Evolutionary conservation across 1,140 invertebrate species (phyloP), one percentile per base, ranked within the genome.

Genomic region (Hyles vespertilio): DNA sequence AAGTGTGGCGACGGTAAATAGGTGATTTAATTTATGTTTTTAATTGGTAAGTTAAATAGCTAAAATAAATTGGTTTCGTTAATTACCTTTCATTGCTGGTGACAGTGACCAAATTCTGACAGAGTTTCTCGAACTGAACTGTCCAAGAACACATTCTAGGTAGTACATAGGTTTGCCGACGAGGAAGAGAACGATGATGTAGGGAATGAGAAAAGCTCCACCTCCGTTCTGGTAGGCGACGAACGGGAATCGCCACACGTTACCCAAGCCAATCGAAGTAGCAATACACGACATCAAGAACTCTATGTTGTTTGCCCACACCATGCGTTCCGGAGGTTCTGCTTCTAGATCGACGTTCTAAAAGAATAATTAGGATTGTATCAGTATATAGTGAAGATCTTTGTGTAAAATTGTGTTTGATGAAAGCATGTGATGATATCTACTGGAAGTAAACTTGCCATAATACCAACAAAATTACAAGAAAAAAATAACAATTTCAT

Each of bases 111-210:
- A 93, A 43, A 93, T 87, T 68, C 91, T 93, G n/a, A 95, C 92
- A 54, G 92, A 92, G 40, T 94, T 94, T 32, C 91, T 91, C 63
- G 92, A 92, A 4, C 94, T 92, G 70, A 95, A 96, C 76, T 96
- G 95, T 3, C 95, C 95, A 1, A 96, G 74, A 1, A 93, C 89
- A 80, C 94, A 93, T 82, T 98, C 97, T 90, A 98, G 91, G 69
- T 96, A 97, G 79, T 98, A 98, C 61, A 97, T 91, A 0, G 97
- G 96, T 69, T 96, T 93, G 1, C 97, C 97, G 49, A 96, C 93
- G 34, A 97, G 84, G 4, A 97, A 79, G 43, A 98, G 89, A 34
- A 97, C 94, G 46, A 97, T 92, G 8, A 95, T 91, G 74, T 97
- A 97, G 0, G 96, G 96, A 33, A 97, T 93, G 0, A 97, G 89